Conservation (phyloP, 2,797 vertebrate genomes). For the Synaphobranchus kaupii region DNA sequence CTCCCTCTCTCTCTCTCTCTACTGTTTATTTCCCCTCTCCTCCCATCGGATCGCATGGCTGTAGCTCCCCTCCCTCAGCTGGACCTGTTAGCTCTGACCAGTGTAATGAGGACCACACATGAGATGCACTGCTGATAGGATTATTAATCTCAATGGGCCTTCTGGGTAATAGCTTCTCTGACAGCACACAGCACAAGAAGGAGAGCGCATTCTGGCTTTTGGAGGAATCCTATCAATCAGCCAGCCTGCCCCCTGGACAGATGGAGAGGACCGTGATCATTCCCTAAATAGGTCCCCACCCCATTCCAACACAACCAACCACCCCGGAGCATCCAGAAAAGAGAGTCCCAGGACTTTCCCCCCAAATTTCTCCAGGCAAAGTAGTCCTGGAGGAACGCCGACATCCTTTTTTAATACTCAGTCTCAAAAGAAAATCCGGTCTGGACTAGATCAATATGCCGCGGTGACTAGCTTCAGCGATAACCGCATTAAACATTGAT, state of each 20-base stretch:
- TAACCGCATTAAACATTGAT: slow-evolving; percentile 15
- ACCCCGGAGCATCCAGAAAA: not conserved
- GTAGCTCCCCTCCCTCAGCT: not conserved
- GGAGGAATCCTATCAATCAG: slow-evolving; percentile 14
- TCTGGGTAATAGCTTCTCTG: not conserved
- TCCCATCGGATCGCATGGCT: not conserved
- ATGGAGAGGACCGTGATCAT: not conserved
- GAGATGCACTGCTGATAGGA: not conserved
- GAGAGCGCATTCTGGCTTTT: not conserved
- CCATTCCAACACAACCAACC: not conserved
- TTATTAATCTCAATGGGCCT: slow-evolving; percentile 19
- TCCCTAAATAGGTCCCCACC: not conserved
- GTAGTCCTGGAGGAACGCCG: not conserved
- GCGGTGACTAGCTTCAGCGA: not conserved
- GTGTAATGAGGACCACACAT: not conserved
- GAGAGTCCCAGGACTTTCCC: not conserved
- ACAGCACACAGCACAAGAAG: slow-evolving; percentile 13
- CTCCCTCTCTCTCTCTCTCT: not conserved
- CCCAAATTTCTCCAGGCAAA: not conserved
- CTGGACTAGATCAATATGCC: not conserved
- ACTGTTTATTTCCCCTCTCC: not conserved
- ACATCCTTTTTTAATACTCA: not conserved
- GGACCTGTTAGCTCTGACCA: not conserved
- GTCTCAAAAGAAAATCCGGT: slow-evolving; percentile 1
- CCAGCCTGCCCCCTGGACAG: not conserved